Evolutionary conservation across 2,888 invertebrate genomes (phyloP).

Genomic region (Drepana falcataria): DNA sequence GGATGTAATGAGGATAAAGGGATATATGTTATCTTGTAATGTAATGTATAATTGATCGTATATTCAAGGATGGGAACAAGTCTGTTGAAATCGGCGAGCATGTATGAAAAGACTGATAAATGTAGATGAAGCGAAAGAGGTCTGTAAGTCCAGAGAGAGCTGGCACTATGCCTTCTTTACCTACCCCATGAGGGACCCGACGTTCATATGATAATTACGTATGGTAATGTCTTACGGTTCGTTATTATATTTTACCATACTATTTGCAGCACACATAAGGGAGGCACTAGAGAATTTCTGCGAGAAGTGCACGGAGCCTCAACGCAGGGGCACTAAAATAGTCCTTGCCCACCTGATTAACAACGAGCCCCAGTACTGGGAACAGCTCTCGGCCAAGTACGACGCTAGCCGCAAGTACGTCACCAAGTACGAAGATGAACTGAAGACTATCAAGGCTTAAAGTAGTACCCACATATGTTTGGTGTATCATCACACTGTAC

Average conservation of each 20-base stretch:
- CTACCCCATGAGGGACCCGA: too few species aligned
- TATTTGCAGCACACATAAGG: constrained; percentile 43
- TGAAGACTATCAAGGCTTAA: constrained; percentile 20
- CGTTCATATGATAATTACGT: too few species aligned
- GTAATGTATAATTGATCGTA: too few species aligned
- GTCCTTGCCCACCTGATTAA: constrained; percentile 58
- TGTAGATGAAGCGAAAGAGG: too few species aligned
- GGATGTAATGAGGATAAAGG: too few species aligned
- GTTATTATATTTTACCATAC: not conserved
- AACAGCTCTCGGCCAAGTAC: constrained; percentile 38
- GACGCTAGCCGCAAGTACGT: constrained; percentile 37
- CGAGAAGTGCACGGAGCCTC: constrained; percentile 48
- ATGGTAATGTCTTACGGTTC: not conserved
- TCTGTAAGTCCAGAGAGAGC: too few species aligned
- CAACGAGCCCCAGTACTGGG: constrained; percentile 43
- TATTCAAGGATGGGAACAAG: too few species aligned
- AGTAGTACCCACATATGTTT: constrained; percentile 2
- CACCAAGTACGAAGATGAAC: constrained; percentile 39
- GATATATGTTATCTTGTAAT: too few species aligned
- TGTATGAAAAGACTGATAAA: too few species aligned
- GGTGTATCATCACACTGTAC: not conserved
- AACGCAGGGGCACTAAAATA: constrained; percentile 33
- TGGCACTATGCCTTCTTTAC: too few species aligned
- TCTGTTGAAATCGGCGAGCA: too few species aligned
- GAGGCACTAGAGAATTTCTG: constrained; percentile 59